Evolutionary conservation across 1,140 invertebrate species (phyloP).

Genomic region (Theocolax elegans): DNA sequence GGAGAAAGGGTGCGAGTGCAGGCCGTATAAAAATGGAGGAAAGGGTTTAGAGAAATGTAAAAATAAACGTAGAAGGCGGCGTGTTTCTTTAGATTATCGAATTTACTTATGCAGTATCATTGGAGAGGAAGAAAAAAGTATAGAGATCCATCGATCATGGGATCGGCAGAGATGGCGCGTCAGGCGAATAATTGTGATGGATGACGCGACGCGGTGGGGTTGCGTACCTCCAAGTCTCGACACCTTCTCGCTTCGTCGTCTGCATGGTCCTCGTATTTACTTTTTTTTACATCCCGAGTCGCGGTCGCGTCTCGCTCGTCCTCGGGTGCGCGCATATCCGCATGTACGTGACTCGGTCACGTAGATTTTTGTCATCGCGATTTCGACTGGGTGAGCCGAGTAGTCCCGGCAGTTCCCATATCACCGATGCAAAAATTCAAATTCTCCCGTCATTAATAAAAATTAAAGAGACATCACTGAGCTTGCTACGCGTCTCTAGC

Average conservation of each 20-base stretch:
- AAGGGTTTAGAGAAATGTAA: no score
- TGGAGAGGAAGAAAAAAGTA: background rate
- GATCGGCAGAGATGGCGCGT: conserved; percentile 10
- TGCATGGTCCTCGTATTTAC: no score
- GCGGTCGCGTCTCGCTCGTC: background rate
- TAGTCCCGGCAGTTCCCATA: conserved; percentile 59
- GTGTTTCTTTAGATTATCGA: no score
- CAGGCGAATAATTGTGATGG: conserved; percentile 22
- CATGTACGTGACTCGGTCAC: background rate
- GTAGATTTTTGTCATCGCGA: background rate
- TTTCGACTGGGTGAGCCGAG: background rate
- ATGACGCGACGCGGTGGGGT: no score
- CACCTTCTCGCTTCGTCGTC: background rate
- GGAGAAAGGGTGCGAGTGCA: no score
- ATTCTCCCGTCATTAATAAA: conserved; percentile 67
- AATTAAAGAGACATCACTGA: conserved; percentile 68
- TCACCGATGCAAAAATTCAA: conserved; percentile 68
- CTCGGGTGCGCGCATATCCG: background rate
- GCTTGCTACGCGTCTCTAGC: conserved; percentile 19
- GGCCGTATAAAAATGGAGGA: no score
- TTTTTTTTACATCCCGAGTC: background rate
- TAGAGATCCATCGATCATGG: conserved; percentile 9
- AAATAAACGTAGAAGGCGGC: no score
- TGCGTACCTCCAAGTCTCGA: no score
- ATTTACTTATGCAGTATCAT: background rate